Conservation (phyloP, 37 sponge, comb jelly and placozoan species). For the Mnemiopsis leidyi region DNA sequence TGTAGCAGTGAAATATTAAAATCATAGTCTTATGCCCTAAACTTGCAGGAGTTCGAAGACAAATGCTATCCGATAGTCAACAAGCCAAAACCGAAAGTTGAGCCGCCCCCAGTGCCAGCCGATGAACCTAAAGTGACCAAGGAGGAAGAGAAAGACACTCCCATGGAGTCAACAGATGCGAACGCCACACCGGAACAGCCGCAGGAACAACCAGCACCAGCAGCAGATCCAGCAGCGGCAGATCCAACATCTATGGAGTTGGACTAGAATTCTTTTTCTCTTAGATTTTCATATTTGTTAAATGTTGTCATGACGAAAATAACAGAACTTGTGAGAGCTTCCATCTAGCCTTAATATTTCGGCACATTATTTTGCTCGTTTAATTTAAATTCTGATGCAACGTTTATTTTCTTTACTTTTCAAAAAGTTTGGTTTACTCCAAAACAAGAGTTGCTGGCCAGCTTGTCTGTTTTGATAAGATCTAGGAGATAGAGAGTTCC, state of each 20-base stretch:
- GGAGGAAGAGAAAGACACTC: constrained; percentile 21
- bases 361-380: background rate
- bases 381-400: background rate
- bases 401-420: background rate
- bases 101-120: constrained; percentile 74
- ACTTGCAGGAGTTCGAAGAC: constrained; percentile 71
- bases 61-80: constrained; percentile 82
- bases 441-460: background rate
- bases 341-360: background rate
- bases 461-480: background rate
- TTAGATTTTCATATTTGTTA: background rate
- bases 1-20: no score
- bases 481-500: background rate
- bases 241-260: background rate
- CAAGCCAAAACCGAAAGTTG: constrained; percentile 95
- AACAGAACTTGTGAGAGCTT: background rate
- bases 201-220: background rate
- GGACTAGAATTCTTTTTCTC: background rate
- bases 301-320: background rate
- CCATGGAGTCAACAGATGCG: constrained; percentile 53
- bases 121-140: background rate
- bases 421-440: background rate
- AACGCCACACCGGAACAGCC: background rate
- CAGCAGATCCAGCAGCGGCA: background rate
- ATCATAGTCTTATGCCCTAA: background rate